Conservation (phyloP, 2,113 vertebrate species). For the Antechinus stuartii region DNA sequence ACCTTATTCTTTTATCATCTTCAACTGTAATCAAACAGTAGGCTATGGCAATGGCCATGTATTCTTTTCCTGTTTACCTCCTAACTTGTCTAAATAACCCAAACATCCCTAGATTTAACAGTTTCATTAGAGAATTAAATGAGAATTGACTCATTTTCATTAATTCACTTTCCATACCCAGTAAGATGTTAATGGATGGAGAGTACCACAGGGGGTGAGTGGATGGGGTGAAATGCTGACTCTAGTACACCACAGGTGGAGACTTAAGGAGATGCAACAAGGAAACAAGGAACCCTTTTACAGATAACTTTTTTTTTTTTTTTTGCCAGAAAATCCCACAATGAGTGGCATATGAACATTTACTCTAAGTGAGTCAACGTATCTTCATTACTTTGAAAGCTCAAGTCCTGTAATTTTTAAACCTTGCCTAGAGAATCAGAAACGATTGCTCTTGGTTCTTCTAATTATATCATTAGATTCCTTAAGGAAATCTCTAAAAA, state of each 20-base stretch:
- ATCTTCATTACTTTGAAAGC: background rate
- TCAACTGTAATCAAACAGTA: conserved; percentile 12
- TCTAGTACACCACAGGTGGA: background rate
- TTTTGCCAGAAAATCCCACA: background rate
- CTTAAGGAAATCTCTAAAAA: background rate
- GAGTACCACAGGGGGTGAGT: background rate
- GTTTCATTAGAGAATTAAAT: background rate
- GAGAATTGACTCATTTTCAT: background rate
- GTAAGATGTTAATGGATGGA: background rate
- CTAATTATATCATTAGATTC: background rate
- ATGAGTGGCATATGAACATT: background rate
- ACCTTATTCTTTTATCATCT: background rate
- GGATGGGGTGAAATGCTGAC: background rate
- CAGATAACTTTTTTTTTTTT: background rate
- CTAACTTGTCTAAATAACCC: background rate
- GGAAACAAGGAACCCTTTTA: background rate
- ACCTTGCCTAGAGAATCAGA: background rate
- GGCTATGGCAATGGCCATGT: accelerated
- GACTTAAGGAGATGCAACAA: background rate
- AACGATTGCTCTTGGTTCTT: background rate
- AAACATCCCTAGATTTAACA: background rate
- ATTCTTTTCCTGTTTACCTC: conserved; percentile 14
- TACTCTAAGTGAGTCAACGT: background rate
- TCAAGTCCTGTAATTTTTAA: background rate
- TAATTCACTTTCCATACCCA: background rate